A percentile compares a stretch with the other conserved stretches of the same genome.
Evolutionary conservation across 1,140 invertebrate genomes (phyloP).

Genomic region (Nylanderia fulva): DNA sequence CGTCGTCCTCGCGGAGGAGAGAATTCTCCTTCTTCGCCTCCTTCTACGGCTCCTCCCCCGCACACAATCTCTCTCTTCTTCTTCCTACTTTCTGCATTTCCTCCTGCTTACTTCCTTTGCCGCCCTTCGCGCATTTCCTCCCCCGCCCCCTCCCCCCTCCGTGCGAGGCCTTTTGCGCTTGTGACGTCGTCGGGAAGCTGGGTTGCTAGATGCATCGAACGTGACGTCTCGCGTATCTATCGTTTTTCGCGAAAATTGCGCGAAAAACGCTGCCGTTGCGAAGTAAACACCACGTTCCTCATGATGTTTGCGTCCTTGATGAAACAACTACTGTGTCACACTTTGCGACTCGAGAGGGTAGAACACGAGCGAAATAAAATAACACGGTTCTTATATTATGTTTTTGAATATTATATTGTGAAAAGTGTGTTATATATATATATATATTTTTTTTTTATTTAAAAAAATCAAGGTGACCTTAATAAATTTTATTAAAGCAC

Average conservation of each 20-base stretch:
- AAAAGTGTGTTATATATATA: no score
- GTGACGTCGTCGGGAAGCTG: conserved; percentile 36
- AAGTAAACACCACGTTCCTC: background rate
- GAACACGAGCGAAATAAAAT: background rate
- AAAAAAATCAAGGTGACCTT: no score
- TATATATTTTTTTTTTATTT: no score
- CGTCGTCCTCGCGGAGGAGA: conserved; percentile 28
- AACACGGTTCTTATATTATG: no score
- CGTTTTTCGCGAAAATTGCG: background rate
- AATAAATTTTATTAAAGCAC: no score
- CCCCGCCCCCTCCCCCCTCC: conserved; percentile 39
- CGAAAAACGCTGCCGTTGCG: background rate
- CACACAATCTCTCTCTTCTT: background rate
- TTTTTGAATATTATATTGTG: no score
- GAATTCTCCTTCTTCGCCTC: conserved; percentile 44
- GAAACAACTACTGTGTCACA: background rate
- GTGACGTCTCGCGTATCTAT: conserved; percentile 17
- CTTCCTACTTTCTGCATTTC: conserved; percentile 33
- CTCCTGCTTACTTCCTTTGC: conserved; percentile 35
- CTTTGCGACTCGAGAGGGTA: background rate
- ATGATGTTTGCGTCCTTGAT: background rate
- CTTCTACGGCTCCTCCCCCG: conserved; percentile 39
- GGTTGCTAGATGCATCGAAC: conserved; percentile 36
- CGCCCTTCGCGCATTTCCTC: conserved; percentile 12
- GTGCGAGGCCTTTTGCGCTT: conserved; percentile 43